These are phyloP conservation scores for Drosophila kuntzei DNA, from an alignment of 2,888 invertebrate genomes.

Conservation along the genomic window DNA sequence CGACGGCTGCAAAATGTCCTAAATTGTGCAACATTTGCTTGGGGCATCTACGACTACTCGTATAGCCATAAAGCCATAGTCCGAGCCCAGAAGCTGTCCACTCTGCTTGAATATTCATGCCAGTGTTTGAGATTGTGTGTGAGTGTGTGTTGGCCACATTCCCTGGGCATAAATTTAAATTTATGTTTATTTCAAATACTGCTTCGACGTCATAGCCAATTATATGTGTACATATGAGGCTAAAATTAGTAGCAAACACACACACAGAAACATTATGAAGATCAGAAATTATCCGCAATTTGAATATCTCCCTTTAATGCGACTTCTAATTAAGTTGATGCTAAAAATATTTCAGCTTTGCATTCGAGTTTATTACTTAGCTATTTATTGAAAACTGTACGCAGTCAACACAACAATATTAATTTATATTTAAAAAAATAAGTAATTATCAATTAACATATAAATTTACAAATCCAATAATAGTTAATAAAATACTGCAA, in stretches of 20 bases:
- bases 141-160: constrained; percentile 26
- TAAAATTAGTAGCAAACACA: constrained; percentile 10
- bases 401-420: too few species aligned
- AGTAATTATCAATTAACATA: too few species aligned
- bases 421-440: too few species aligned
- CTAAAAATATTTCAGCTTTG: background rate
- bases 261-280: background rate
- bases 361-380: background rate
- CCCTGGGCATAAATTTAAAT: constrained; percentile 60
- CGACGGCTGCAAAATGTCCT: constrained; percentile 71
- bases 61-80: background rate
- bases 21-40: constrained; percentile 79
- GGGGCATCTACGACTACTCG: constrained; percentile 38
- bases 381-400: background rate
- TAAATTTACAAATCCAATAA: too few species aligned
- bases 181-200: constrained; percentile 61
- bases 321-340: background rate
- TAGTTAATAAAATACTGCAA: background rate
- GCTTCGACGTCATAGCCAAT: constrained; percentile 39
- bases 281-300: constrained; percentile 16
- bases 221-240: constrained; percentile 22
- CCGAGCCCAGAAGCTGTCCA: constrained; percentile 41
- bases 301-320: constrained; percentile 5
- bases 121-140: constrained; percentile 1
- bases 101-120: constrained; percentile 74